A percentile compares a stretch with the other conserved stretches of the same genome.
phyloP scores from a whole-genome alignment of 2,888 invertebrate species.

The Dastarcus helophoroides region DNA sequence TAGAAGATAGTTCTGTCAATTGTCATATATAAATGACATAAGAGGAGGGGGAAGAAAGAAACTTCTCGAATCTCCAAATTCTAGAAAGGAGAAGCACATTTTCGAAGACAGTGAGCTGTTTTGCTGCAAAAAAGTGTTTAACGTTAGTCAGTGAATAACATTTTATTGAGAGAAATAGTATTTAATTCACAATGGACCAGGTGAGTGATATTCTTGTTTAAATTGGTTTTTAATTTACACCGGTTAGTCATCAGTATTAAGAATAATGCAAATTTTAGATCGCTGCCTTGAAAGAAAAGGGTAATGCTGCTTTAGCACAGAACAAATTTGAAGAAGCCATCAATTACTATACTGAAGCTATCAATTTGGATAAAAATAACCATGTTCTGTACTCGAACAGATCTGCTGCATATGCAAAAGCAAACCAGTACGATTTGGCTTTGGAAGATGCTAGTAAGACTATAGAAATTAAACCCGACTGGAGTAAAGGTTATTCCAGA shows the following conservation, averaged over 20 bases:
- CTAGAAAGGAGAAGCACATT: too few relatives aligned
- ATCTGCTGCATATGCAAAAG: constrained; percentile 82
- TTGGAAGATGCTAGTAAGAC: constrained; percentile 79
- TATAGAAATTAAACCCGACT: constrained; percentile 65
- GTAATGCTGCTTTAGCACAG: constrained; percentile 70
- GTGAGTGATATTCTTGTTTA: too few relatives aligned
- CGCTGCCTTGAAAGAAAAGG: constrained; percentile 71
- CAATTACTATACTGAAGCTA: constrained; percentile 68
- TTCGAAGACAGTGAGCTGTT: too few relatives aligned
- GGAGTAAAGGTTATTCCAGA: constrained; percentile 83
- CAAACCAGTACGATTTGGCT: constrained; percentile 60
- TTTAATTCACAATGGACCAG: too few relatives aligned
- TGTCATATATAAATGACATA: too few relatives aligned
- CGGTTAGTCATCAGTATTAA: background rate
- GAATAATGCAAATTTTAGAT: constrained; percentile 60
- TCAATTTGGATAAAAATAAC: constrained; percentile 65
- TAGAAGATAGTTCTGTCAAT: too few relatives aligned
- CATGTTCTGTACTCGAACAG: constrained; percentile 87
- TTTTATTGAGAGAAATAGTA: too few relatives aligned
- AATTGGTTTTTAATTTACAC: constrained; percentile 1
- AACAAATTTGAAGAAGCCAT: constrained; percentile 72
- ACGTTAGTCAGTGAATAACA: too few relatives aligned
- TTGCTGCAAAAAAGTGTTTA: too few relatives aligned
- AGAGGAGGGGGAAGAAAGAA: too few relatives aligned
- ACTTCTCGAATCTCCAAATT: too few relatives aligned